These are phyloP conservation scores for Meriones psammophilus DNA, from an alignment of 2,797 vertebrate species.

Conservation along the genomic window DNA sequence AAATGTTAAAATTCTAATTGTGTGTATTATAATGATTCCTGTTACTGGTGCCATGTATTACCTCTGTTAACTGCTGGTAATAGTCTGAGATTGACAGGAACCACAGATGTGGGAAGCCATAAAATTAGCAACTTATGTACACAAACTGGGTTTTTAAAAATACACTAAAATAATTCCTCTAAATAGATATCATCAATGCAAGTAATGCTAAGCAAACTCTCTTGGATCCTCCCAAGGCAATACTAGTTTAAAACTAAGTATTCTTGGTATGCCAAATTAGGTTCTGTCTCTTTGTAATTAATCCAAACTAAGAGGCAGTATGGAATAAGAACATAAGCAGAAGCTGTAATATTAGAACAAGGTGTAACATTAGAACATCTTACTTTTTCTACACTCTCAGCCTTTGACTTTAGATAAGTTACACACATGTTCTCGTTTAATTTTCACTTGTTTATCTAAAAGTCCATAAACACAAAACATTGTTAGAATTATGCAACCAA, in stretches of 20 bases:
- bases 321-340: slow-evolving; percentile 39
- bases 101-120: not conserved
- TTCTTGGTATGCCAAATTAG: slow-evolving; percentile 52
- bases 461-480: slow-evolving; percentile 34
- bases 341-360: slow-evolving; percentile 16
- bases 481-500: slow-evolving; percentile 1
- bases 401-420: slow-evolving; percentile 14
- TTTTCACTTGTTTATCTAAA: slow-evolving; percentile 32
- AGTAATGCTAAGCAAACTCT: not conserved
- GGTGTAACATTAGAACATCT: not conserved
- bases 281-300: slow-evolving; percentile 59
- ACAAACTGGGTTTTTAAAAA: not conserved
- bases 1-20: not conserved
- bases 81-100: not conserved
- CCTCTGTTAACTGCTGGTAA: not conserved
- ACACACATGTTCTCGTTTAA: not conserved
- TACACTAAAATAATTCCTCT: slow-evolving; percentile 17
- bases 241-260: slow-evolving; percentile 39
- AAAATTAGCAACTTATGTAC: slow-evolving; percentile 27
- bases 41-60: not conserved
- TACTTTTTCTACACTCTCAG: not conserved
- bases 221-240: not conserved
- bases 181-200: slow-evolving; percentile 39
- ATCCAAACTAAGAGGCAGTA: not conserved
- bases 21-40: not conserved